phyloP scores from a whole-genome alignment of 2,797 vertebrate species.

The Alcedo atthis region DNA sequence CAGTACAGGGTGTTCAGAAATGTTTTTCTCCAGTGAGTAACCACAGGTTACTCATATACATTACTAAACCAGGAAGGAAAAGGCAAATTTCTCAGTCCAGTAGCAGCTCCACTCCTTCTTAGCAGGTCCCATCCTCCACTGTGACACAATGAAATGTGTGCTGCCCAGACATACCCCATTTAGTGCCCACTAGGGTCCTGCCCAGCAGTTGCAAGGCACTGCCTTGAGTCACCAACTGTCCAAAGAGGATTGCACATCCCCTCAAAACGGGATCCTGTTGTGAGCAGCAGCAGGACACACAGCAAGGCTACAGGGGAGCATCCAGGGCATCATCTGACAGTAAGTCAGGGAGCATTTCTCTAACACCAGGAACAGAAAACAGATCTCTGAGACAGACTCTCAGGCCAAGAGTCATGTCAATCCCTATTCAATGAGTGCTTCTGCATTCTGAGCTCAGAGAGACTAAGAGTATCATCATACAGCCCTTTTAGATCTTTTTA shows the following conservation, averaged over 20 bases:
- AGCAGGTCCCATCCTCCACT: neutral
- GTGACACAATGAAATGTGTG: neutral
- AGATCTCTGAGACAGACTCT: neutral
- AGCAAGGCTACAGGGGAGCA: neutral
- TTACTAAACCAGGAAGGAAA: neutral
- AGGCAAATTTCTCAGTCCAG: neutral
- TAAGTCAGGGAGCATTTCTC: neutral
- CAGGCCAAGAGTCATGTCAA: neutral
- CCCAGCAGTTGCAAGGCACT: neutral
- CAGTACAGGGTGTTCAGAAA: neutral
- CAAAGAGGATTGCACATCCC: neutral
- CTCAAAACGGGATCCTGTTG: neutral
- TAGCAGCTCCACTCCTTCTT: neutral
- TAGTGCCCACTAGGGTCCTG: neutral
- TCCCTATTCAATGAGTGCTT: neutral
- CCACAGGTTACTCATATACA: neutral
- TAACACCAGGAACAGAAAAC: neutral
- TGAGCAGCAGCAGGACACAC: neutral
- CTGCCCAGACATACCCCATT: neutral
- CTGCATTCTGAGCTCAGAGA: neutral
- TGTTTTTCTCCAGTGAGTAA: neutral
- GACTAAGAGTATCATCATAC: neutral
- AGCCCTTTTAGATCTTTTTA: neutral
- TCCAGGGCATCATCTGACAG: neutral
- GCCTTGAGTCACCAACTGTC: neutral